Evolutionary conservation across 2,888 invertebrate species (phyloP).

Genomic region (Drosophila neonasuta): DNA sequence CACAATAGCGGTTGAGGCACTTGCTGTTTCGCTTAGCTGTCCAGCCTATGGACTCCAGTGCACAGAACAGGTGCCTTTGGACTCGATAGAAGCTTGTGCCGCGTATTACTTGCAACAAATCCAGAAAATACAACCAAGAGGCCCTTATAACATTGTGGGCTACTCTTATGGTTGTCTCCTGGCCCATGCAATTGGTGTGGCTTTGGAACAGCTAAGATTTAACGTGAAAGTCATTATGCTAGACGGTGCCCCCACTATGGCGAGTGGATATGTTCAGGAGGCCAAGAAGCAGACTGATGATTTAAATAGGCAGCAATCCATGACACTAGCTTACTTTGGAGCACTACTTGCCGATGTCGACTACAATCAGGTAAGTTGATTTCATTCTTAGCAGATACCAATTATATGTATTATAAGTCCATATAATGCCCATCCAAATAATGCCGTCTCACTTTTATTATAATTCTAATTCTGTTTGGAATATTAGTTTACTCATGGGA

Average conservation of each 20-base stretch:
- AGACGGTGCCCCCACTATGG: conserved; percentile 94
- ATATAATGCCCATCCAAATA: too few species aligned
- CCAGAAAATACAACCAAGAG: conserved; percentile 88
- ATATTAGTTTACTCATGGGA: too few species aligned
- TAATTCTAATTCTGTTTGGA: too few species aligned
- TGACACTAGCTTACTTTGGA: conserved; percentile 91
- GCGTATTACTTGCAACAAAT: conserved; percentile 88
- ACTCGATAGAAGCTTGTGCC: conserved; percentile 88
- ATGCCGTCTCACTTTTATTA: too few species aligned
- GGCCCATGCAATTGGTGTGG: conserved; percentile 96
- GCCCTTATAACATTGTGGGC: conserved; percentile 94
- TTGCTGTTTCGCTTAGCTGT: conserved; percentile 88
- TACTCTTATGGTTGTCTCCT: conserved; percentile 98
- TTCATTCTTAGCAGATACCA: neutral
- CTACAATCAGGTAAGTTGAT: conserved; percentile 85
- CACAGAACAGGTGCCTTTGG: conserved; percentile 88
- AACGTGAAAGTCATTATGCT: conserved; percentile 85
- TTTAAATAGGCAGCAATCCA: conserved; percentile 86
- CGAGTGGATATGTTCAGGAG: conserved; percentile 88
- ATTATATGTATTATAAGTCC: too few species aligned
- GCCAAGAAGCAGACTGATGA: conserved; percentile 83
- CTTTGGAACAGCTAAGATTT: conserved; percentile 86
- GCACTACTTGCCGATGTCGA: conserved; percentile 90
- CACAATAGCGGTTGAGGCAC: conserved; percentile 86
- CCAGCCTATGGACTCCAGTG: conserved; percentile 95